Evolutionary conservation across 2,797 vertebrate genomes (phyloP).

Genomic region (Simalia tracyae): DNA sequence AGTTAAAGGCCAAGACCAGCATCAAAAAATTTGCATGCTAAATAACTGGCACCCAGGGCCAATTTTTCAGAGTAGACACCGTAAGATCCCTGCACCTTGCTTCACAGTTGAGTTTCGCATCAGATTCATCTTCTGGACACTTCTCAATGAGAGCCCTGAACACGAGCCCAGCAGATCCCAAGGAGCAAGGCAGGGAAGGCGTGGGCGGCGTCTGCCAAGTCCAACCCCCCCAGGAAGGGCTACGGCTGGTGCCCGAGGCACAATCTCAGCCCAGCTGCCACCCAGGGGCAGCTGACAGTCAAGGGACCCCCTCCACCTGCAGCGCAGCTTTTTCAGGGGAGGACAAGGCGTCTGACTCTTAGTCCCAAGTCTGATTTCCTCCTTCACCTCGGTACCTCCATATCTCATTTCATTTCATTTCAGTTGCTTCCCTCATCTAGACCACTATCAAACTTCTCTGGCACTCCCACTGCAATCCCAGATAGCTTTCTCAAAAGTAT

Average conservation of each 20-base stretch:
- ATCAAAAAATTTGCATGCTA: background rate
- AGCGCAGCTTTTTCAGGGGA: background rate
- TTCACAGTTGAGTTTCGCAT: background rate
- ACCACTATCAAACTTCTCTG: background rate
- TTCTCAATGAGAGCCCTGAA: background rate
- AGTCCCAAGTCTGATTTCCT: background rate
- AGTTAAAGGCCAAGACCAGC: background rate
- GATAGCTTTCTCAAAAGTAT: background rate
- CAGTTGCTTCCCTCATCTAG: background rate
- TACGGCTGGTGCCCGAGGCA: background rate
- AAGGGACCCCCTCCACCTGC: background rate
- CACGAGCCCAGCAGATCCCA: background rate
- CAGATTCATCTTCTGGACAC: background rate
- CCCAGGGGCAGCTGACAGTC: background rate
- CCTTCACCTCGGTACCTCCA: background rate
- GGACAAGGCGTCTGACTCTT: background rate
- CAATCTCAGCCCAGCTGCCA: background rate
- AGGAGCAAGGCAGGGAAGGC: background rate
- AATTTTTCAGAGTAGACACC: background rate
- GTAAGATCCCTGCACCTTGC: background rate
- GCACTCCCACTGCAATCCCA: background rate
- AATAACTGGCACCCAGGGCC: background rate
- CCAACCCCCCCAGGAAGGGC: background rate
- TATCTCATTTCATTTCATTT: background rate
- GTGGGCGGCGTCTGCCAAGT: background rate